phyloP scores from a whole-genome alignment of 2,113 vertebrate species.

The Pyrgilauda ruficollis region DNA sequence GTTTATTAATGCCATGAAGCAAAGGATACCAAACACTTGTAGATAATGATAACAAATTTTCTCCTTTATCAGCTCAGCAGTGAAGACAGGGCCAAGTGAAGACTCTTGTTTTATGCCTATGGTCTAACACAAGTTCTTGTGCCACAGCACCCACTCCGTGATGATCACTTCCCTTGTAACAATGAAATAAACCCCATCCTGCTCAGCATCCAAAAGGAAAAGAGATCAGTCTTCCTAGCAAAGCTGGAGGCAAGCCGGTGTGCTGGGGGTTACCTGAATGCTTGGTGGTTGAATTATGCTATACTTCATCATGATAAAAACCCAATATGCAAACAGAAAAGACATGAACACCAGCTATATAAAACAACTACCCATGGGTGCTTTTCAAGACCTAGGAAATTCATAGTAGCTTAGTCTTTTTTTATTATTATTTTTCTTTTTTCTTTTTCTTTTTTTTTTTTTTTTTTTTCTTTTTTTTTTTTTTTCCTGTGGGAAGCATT shows the following conservation, averaged over 20 bases:
- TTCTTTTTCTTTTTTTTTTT: not conserved
- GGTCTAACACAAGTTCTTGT: not conserved
- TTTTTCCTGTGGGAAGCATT: fast-evolving
- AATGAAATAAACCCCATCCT: not conserved
- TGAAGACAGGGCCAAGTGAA: not conserved
- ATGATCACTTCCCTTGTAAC: not conserved
- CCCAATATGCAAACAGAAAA: not conserved
- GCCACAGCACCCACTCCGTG: not conserved
- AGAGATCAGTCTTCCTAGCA: not conserved
- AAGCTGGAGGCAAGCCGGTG: not conserved
- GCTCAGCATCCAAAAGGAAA: not conserved
- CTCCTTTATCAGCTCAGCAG: not conserved
- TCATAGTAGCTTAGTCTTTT: not conserved
- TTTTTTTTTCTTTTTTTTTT: too few relatives aligned
- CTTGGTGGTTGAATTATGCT: not conserved
- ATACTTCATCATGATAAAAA: not conserved
- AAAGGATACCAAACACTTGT: not conserved
- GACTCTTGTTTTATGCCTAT: not conserved
- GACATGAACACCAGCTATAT: not conserved
- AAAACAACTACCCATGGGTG: not conserved
- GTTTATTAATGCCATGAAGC: not conserved
- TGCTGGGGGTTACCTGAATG: not conserved
- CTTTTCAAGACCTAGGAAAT: not conserved
- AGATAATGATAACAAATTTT: not conserved
- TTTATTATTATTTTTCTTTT: too few relatives aligned